Conservation (phyloP, 2,113 vertebrate species). For the Gambusia holbrooki region DNA sequence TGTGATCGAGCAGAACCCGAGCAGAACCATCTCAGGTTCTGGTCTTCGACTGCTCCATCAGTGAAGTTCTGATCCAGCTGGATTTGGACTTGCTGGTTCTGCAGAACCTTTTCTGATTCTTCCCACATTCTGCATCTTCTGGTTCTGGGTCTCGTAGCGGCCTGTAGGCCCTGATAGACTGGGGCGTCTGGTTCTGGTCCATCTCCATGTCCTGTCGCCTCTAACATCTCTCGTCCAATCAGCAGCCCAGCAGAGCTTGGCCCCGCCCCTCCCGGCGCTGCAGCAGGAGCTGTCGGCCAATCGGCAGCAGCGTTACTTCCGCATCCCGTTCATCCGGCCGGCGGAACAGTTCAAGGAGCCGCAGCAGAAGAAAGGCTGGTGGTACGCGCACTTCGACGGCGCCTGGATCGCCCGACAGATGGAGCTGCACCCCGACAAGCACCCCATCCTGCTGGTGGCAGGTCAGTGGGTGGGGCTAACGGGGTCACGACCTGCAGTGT, state of each 20-base stretch:
- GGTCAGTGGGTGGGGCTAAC: conserved; percentile 77
- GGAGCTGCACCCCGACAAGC: conserved; percentile 97
- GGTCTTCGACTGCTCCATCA: no score
- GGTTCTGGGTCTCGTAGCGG: no score
- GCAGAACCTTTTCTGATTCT: not conserved
- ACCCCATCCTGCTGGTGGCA: conserved; percentile 94
- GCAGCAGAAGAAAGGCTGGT: conserved; percentile 98
- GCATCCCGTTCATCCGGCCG: conserved; percentile 96
- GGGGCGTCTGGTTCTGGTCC: not conserved
- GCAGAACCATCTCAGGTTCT: no score
- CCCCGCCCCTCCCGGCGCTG: conserved; percentile 82
- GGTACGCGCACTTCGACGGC: conserved; percentile 98
- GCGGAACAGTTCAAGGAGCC: conserved; percentile 95
- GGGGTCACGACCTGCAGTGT: no score
- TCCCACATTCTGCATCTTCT: no score
- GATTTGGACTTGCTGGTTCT: conserved; percentile 6
- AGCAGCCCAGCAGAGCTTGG: conserved; percentile 88
- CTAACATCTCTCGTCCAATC: conserved; percentile 14
- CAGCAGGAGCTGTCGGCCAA: conserved; percentile 88
- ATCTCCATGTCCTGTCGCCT: no score
- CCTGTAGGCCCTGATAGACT: no score
- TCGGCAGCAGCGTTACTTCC: conserved; percentile 94
- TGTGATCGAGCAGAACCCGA: no score
- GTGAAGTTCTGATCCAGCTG: not conserved
- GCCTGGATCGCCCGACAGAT: conserved; percentile 97